phyloP scores from a whole-genome alignment of 2,888 invertebrate species.

The Campaea margaritaria region DNA sequence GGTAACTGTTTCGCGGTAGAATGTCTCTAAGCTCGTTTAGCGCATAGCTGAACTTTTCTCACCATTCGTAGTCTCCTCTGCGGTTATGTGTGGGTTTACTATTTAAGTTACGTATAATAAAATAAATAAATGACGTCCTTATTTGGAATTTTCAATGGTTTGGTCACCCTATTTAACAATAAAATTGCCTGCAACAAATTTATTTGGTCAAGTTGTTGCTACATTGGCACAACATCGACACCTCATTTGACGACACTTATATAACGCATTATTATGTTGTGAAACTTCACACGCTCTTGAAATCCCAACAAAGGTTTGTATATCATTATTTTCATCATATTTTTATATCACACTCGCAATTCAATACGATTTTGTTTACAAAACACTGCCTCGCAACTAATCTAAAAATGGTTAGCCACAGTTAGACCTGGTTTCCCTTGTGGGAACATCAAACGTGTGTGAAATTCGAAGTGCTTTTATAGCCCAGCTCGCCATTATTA shows the following conservation, averaged over 20 bases:
- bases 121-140: no score
- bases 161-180: constrained; percentile 36
- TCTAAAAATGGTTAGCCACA: constrained; percentile 58
- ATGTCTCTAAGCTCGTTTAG: constrained; percentile 44
- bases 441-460: constrained; percentile 64
- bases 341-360: constrained; percentile 14
- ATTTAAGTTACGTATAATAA: constrained; percentile 12
- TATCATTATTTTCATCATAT: constrained; percentile 19
- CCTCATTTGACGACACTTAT: constrained; percentile 46
- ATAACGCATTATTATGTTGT: constrained; percentile 47
- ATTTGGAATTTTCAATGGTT: constrained; percentile 16
- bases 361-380: constrained; percentile 64
- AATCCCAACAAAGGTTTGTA: constrained; percentile 23
- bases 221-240: constrained; percentile 42
- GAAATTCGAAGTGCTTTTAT: constrained; percentile 64
- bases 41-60: constrained; percentile 48
- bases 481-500: constrained; percentile 59
- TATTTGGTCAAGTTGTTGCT: constrained; percentile 28
- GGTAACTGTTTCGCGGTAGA: constrained; percentile 52
- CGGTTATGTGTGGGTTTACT: constrained; percentile 27
- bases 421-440: constrained; percentile 70
- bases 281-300: constrained; percentile 38
- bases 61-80: constrained; percentile 35
- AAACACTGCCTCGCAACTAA: constrained; percentile 54
- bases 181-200: constrained; percentile 18